Percentiles rank a stretch among this genome's conserved stretches.
Evolutionary conservation across 2,888 invertebrate genomes (phyloP).

Genomic region (Minunthozetes semirufus): DNA sequence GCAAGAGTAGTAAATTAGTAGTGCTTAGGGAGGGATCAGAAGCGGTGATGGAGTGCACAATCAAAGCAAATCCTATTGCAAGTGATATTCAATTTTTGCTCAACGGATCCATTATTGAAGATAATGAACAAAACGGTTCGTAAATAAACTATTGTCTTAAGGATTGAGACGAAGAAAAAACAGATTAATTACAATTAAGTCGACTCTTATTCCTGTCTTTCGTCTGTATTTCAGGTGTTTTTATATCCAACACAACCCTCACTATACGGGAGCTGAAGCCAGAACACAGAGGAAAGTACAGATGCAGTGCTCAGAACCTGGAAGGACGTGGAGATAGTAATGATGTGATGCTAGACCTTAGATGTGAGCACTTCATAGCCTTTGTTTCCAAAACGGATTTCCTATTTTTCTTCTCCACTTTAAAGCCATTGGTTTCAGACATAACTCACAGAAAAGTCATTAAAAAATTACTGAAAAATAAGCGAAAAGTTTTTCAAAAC

Average conservation of each 20-base stretch:
- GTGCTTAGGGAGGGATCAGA: slow-evolving; percentile 22
- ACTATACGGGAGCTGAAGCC: not conserved
- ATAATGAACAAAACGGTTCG: slow-evolving; percentile 12
- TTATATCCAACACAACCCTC: slow-evolving; percentile 16
- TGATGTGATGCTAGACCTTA: slow-evolving; percentile 31
- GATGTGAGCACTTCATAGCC: slow-evolving; percentile 14
- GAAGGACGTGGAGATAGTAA: slow-evolving; percentile 31
- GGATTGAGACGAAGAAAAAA: not conserved
- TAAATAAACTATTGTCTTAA: not conserved
- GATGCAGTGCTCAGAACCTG: slow-evolving; percentile 34
- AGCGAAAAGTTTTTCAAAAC: not conserved
- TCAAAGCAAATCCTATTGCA: slow-evolving; percentile 27
- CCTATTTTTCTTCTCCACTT: not conserved
- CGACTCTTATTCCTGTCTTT: not conserved
- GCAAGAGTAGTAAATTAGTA: slow-evolving; percentile 22
- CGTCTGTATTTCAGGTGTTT: not conserved
- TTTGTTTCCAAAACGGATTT: not conserved
- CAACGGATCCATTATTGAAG: not conserved
- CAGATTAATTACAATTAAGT: not conserved
- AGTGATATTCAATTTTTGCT: slow-evolving; percentile 18
- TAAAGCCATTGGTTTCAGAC: not conserved
- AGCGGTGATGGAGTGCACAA: slow-evolving; percentile 18
- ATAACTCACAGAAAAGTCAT: not conserved
- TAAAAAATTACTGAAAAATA: not conserved
- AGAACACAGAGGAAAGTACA: slow-evolving; percentile 34